Percentiles rank a stretch among this genome's conserved stretches.
phyloP scores from a whole-genome alignment of 1,140 invertebrate species.

The Hylaeus volcanicus region DNA sequence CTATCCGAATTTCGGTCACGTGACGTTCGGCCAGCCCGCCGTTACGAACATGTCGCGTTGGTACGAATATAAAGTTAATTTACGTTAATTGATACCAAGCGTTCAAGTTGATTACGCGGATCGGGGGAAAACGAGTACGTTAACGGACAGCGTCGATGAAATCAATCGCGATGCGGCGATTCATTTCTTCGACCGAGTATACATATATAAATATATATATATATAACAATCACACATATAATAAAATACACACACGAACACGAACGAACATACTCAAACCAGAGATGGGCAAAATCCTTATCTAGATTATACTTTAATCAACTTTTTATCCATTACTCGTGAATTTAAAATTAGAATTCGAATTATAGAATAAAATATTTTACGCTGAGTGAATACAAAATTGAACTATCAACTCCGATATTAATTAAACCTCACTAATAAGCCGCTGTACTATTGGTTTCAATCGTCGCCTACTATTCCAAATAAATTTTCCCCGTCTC shows the following conservation, averaged over 20 bases:
- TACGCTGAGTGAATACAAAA: too few relatives aligned
- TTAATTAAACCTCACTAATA: too few relatives aligned
- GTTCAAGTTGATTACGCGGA: constrained; percentile 13
- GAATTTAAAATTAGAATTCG: too few relatives aligned
- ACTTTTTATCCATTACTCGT: too few relatives aligned
- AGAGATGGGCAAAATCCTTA: too few relatives aligned
- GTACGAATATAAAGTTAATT: constrained; percentile 32
- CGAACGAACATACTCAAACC: neutral
- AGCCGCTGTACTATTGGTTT: too few relatives aligned
- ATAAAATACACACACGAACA: neutral
- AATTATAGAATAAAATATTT: too few relatives aligned
- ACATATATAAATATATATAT: constrained; percentile 12
- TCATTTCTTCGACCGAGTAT: constrained; percentile 21
- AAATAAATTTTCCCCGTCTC: too few relatives aligned
- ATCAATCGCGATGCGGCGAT: constrained; percentile 29
- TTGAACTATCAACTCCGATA: too few relatives aligned
- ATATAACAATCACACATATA: too few relatives aligned
- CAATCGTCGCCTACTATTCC: too few relatives aligned
- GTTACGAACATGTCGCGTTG: neutral
- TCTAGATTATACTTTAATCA: too few relatives aligned
- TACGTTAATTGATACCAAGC: constrained; percentile 44
- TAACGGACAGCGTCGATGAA: constrained; percentile 23
- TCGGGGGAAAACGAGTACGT: constrained; percentile 17
- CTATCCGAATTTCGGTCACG: constrained; percentile 20
- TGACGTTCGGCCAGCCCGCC: neutral